Evolutionary conservation across 2,797 vertebrate species (phyloP), one percentile per base, ranked within the genome.

Genomic region (Gadopsis bispinosus): DNA sequence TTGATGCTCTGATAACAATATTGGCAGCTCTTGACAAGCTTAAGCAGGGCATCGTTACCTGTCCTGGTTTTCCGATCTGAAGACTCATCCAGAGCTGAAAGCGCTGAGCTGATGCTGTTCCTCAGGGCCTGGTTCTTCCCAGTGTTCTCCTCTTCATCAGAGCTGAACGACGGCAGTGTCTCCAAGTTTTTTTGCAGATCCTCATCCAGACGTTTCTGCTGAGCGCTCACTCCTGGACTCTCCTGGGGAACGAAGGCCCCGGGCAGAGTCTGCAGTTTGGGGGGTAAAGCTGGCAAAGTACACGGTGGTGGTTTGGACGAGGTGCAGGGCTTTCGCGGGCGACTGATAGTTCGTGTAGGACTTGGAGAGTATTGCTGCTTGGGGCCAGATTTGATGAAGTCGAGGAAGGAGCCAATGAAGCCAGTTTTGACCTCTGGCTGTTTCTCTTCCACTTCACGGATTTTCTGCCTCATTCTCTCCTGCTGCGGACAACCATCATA

Each of bases 371-470:
- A 97, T 67, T 98, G 97, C 61, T 98, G 98, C 89, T 97, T 99
- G 64, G 98, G 97, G 50, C 97, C 98, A 61, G 97, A 98, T 88
- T 99, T 99, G 11, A 99, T 94, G 83, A 99, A 99, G 94, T 99
- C 98, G 76, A 99, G 95, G 92, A 99, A 99, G 80, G 98, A 99
- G 59, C 97, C 98, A 8, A 99, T 98, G 88, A 99, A 99, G 73
- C 98, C 98, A 31, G 95, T 99, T 95, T 97, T 99, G 79, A 99
- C 97, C 91, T 99, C 98, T 60, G 98, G 98, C 72, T 99, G 98
- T 81, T 99, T 99, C 93, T 99, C 98, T 85, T 99, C 98, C 35
- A 99, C 98, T 91, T 99, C 98, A 80, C 96, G 96, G 77, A 99
- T 98, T 94, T 99, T 99, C 92, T 98, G 98, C 82, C 97, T 94